phyloP scores from a whole-genome alignment of 2,888 invertebrate species.

The Griposia aprilina region DNA sequence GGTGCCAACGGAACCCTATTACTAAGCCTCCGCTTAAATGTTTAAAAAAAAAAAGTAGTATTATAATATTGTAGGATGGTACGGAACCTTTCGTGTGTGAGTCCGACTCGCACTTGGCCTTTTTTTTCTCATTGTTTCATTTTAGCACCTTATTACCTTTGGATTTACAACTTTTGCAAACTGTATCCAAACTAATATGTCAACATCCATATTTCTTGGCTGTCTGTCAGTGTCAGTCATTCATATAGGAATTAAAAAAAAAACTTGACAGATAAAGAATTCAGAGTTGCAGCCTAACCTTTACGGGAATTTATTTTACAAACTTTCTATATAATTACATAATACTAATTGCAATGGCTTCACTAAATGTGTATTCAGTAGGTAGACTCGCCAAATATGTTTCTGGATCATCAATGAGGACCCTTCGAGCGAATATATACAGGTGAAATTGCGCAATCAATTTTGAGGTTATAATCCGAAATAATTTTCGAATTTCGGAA shows the following conservation, averaged over 20 bases:
- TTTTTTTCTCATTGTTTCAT: background rate
- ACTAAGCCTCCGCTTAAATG: too few species aligned
- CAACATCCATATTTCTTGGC: background rate
- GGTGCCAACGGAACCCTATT: too few species aligned
- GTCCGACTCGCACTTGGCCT: too few species aligned
- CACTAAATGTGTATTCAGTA: slow-evolving; percentile 87
- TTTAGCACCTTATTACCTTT: background rate
- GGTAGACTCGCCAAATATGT: slow-evolving; percentile 87
- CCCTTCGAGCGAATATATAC: slow-evolving; percentile 82
- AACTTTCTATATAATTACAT: slow-evolving; percentile 63
- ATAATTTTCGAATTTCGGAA: slow-evolving; percentile 46
- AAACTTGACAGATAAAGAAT: slow-evolving; percentile 62
- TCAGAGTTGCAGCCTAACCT: slow-evolving; percentile 77
- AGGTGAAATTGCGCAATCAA: slow-evolving; percentile 90
- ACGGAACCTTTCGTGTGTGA: too few species aligned
- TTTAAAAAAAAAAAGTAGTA: too few species aligned
- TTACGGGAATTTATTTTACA: slow-evolving; percentile 57
- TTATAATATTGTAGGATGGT: too few species aligned
- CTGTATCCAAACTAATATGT: slow-evolving; percentile 24
- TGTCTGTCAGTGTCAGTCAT: slow-evolving; percentile 38
- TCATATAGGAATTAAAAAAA: slow-evolving; percentile 32
- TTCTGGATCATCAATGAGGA: slow-evolving; percentile 86
- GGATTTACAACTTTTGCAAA: background rate
- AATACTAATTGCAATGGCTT: slow-evolving; percentile 83
- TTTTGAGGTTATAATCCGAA: slow-evolving; percentile 73